phyloP scores from a whole-genome alignment of 2,113 vertebrate species.

The Scopus umbretta region DNA sequence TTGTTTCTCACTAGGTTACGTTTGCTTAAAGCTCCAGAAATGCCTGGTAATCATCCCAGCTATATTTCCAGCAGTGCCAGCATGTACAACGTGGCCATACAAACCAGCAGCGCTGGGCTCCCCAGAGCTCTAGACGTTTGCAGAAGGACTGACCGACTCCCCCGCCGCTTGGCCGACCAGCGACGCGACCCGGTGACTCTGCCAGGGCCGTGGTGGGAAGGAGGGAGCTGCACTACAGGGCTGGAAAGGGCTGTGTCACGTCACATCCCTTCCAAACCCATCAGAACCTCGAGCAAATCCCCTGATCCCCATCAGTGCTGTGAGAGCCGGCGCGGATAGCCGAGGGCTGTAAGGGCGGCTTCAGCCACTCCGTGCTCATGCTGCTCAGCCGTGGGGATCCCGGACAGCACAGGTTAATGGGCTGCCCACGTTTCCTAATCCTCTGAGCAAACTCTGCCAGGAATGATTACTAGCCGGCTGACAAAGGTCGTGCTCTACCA shows the following conservation, averaged over 20 bases:
- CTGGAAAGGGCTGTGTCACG: neutral
- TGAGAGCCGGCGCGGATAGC: fast-evolving
- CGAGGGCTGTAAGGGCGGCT: fast-evolving
- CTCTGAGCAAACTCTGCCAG: neutral
- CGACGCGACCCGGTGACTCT: fast-evolving
- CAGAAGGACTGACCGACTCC: neutral
- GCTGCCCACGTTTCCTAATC: neutral
- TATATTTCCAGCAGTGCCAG: neutral
- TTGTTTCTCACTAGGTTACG: neutral
- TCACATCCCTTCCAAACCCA: neutral
- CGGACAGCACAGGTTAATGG: neutral
- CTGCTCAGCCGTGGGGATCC: neutral
- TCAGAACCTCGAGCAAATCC: fast-evolving
- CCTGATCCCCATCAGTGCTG: fast-evolving
- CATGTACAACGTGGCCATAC: neutral
- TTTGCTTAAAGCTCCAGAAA: neutral
- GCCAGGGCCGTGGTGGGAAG: neutral
- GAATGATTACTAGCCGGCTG: neutral
- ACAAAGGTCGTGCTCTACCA: neutral
- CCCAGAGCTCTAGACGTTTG: neutral
- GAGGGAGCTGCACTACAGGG: neutral
- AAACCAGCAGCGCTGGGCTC: neutral
- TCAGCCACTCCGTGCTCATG: fast-evolving
- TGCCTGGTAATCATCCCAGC: neutral
- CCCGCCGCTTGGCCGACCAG: neutral